These are phyloP conservation scores for Epinephelus cyanopodus DNA, from an alignment of 2,113 vertebrate genomes.

Conservation along the genomic window DNA sequence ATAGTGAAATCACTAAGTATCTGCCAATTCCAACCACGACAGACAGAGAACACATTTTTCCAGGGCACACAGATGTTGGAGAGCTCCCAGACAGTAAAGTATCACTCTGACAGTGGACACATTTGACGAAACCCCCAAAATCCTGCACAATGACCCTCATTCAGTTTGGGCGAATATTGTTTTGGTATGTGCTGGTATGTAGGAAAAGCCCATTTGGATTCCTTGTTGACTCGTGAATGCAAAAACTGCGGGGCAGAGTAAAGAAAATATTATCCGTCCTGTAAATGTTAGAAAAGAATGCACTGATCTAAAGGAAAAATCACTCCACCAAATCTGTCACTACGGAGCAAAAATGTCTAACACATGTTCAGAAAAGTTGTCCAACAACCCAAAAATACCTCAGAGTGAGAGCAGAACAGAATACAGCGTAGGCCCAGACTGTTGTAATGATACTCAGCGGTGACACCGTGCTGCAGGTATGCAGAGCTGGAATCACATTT, in stretches of 20 bases:
- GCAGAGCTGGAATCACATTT: neutral
- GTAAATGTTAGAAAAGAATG: slow-evolving; percentile 63
- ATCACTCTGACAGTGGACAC: slow-evolving; percentile 40
- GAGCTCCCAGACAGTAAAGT: slow-evolving; percentile 52
- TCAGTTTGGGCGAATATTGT: slow-evolving; percentile 54
- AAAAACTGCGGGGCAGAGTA: slow-evolving; percentile 45
- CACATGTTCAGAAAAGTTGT: slow-evolving; percentile 60
- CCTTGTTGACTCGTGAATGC: slow-evolving; percentile 49
- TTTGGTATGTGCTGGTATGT: slow-evolving; percentile 57
- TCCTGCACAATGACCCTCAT: slow-evolving; percentile 64
- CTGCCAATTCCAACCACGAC: slow-evolving; percentile 32
- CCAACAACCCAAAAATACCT: slow-evolving; percentile 35
- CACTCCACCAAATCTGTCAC: slow-evolving; percentile 41
- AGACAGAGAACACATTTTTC: slow-evolving; percentile 30
- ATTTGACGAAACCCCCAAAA: slow-evolving; percentile 21
- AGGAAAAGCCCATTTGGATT: slow-evolving; percentile 38
- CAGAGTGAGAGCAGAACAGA: neutral
- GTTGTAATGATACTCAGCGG: slow-evolving; percentile 10
- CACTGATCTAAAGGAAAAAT: slow-evolving; percentile 51
- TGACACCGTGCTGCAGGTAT: neutral
- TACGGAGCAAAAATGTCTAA: slow-evolving; percentile 54
- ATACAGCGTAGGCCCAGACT: neutral
- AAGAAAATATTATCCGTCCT: slow-evolving; percentile 72
- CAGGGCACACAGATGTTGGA: slow-evolving; percentile 53
- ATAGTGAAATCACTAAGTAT: slow-evolving; percentile 16